These are phyloP conservation scores for Coenonympha glycerion DNA, from an alignment of 2,888 invertebrate genomes.

Conservation along the genomic window DNA sequence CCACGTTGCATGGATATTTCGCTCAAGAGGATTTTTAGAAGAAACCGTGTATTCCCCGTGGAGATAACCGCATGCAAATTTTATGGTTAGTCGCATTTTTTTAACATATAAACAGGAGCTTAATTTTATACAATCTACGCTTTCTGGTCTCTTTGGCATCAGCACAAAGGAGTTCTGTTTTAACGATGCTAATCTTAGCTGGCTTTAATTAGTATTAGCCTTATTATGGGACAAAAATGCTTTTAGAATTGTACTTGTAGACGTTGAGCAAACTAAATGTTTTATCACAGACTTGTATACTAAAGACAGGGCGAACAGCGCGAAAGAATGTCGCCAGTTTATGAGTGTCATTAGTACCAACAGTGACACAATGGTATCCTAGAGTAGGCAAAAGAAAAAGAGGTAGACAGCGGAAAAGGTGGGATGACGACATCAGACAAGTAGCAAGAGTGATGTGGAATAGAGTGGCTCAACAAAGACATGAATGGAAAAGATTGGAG, in stretches of 20 bases:
- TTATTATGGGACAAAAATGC: neutral
- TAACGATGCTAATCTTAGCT: neutral
- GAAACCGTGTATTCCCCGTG: constrained; percentile 2
- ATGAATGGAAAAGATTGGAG: too few species aligned
- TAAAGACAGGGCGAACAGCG: too few species aligned
- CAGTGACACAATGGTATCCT: too few species aligned
- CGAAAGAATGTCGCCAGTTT: too few species aligned
- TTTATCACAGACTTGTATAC: neutral
- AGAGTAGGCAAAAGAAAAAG: too few species aligned
- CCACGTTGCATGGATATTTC: neutral
- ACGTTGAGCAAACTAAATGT: neutral
- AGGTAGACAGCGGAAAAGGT: too few species aligned
- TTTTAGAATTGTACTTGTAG: neutral
- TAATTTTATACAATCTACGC: constrained; percentile 8
- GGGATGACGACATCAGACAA: too few species aligned
- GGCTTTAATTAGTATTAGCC: constrained; percentile 3
- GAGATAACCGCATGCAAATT: constrained; percentile 13
- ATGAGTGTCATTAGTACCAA: too few species aligned
- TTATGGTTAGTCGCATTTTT: constrained; percentile 5
- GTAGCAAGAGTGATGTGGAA: too few species aligned
- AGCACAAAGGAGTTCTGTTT: neutral
- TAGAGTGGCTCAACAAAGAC: too few species aligned
- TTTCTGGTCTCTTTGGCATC: constrained; percentile 3
- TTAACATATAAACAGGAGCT: constrained; percentile 8
- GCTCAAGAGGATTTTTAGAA: neutral